Conservation (phyloP, 2,797 vertebrate species). For the Xenops minutus region DNA sequence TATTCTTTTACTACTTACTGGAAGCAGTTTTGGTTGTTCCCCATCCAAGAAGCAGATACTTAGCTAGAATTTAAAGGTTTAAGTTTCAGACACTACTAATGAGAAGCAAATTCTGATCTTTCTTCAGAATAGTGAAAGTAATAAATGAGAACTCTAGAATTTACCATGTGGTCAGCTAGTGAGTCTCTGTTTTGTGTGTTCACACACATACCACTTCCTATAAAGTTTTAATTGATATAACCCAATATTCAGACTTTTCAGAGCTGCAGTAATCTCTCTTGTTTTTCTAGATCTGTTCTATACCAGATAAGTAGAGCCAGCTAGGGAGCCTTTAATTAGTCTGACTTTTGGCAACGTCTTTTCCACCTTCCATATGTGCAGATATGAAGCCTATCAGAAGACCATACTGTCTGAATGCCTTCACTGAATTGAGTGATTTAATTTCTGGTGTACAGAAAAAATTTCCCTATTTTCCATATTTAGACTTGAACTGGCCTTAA, state of each 20-base stretch:
- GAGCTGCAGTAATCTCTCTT: neutral
- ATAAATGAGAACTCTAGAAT: neutral
- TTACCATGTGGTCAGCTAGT: neutral
- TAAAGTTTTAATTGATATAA: neutral
- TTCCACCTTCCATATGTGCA: neutral
- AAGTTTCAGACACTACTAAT: neutral
- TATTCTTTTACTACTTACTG: neutral
- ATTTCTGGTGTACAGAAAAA: neutral
- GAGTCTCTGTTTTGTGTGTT: neutral
- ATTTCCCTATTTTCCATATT: neutral
- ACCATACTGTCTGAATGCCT: neutral
- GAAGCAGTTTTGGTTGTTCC: neutral
- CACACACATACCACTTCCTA: neutral
- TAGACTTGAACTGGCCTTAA: neutral
- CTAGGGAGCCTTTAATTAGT: neutral
- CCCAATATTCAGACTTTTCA: neutral
- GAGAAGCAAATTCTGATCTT: neutral
- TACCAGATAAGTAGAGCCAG: neutral
- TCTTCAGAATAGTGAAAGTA: neutral
- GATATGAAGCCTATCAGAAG: neutral
- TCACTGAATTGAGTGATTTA: neutral
- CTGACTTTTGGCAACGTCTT: neutral
- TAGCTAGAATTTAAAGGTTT: neutral
- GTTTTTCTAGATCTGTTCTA: neutral
- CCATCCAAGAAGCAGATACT: neutral